Conservation (phyloP, 2,797 vertebrate species). For the Pristis pectinata region DNA sequence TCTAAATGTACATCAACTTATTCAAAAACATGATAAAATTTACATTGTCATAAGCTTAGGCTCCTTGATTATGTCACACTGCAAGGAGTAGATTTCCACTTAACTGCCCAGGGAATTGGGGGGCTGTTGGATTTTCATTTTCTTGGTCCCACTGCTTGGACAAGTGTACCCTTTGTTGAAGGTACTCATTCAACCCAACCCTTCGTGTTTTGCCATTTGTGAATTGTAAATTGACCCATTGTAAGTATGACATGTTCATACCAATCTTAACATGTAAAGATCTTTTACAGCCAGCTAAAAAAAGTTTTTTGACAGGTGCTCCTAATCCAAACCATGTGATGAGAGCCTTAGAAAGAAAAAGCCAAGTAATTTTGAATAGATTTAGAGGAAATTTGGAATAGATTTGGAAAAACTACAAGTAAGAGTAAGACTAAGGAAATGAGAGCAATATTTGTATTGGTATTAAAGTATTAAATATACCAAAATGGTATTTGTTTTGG, state of each 20-base stretch:
- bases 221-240: not conserved
- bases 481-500: not conserved
- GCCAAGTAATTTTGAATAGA: not conserved
- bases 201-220: not conserved
- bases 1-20: not conserved
- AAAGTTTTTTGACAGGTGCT: not conserved
- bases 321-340: not conserved
- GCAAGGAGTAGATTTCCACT: not conserved
- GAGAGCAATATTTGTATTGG: not conserved
- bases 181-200: not conserved
- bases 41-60: not conserved
- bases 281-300: not conserved
- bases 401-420: not conserved
- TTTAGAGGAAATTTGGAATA: not conserved
- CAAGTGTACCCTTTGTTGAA: not conserved
- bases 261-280: not conserved
- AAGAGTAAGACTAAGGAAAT: not conserved
- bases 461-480: not conserved
- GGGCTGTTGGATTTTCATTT: not conserved
- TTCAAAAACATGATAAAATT: not conserved
- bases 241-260: not conserved
- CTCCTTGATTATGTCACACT: not conserved
- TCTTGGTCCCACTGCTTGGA: not conserved
- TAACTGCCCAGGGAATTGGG: not conserved
- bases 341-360: not conserved